These are phyloP conservation scores for Flexamia atlantica DNA, from an alignment of 2,888 invertebrate genomes.

Conservation along the genomic window DNA sequence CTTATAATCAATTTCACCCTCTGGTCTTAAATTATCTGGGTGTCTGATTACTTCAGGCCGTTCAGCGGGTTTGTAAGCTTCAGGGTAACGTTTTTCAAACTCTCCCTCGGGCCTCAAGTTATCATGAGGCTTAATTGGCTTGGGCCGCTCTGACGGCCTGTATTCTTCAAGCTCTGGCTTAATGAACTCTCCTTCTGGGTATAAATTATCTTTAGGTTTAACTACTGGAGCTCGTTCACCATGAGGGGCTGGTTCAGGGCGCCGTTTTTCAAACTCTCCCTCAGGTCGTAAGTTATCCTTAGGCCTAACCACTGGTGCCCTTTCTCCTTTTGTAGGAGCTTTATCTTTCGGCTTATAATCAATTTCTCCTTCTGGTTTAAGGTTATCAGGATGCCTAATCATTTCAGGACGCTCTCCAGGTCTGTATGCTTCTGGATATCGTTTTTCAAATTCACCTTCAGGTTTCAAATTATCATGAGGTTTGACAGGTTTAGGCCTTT, in stretches of 20 bases:
- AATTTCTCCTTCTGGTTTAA: conserved; percentile 73
- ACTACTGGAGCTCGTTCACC: conserved; percentile 76
- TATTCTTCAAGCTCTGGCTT: conserved; percentile 74
- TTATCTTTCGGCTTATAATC: conserved; percentile 76
- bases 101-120: conserved; percentile 78
- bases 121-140: conserved; percentile 76
- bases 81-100: conserved; percentile 72
- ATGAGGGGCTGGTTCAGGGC: conserved; percentile 73
- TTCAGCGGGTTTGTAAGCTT: conserved; percentile 74
- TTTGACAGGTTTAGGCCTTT: conserved; percentile 75
- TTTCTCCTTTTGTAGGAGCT: conserved; percentile 75
- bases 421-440: conserved; percentile 74
- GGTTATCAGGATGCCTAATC: conserved; percentile 70
- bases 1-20: conserved; percentile 77
- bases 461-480: conserved; percentile 78
- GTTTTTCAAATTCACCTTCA: conserved; percentile 75
- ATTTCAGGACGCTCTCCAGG: conserved; percentile 71
- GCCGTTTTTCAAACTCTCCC: conserved; percentile 72
- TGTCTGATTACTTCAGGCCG: conserved; percentile 73
- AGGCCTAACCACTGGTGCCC: conserved; percentile 75
- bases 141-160: conserved; percentile 74
- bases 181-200: conserved; percentile 80
- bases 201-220: conserved; percentile 77
- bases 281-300: conserved; percentile 71
- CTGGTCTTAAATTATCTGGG: conserved; percentile 78